phyloP scores from a whole-genome alignment of 2,888 invertebrate species.

The Sipunculus nudus region DNA sequence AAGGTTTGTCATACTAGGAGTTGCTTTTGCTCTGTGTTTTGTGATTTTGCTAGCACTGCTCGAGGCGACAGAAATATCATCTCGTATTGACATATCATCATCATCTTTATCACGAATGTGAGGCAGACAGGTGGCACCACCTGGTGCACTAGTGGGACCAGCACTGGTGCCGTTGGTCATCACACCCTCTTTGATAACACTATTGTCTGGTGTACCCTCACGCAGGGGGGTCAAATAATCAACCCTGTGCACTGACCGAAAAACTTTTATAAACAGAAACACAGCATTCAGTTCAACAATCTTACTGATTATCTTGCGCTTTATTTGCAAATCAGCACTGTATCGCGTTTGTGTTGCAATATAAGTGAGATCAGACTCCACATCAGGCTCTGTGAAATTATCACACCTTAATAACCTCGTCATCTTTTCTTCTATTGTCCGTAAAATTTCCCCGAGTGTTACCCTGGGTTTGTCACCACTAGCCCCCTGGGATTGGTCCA shows the following conservation, averaged over 20 bases:
- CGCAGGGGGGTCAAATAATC: no score
- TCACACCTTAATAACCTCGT: slow-evolving; percentile 6
- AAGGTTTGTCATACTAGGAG: slow-evolving; percentile 24
- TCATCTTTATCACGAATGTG: no score
- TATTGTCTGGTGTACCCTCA: no score
- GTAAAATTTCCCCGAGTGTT: slow-evolving; percentile 29
- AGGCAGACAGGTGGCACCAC: no score
- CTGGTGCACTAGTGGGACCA: no score
- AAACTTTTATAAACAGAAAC: slow-evolving; percentile 26
- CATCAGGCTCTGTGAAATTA: slow-evolving; percentile 23
- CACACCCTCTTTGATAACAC: no score
- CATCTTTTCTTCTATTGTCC: slow-evolving; percentile 21
- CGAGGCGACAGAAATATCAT: no score
- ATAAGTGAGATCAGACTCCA: slow-evolving; percentile 25
- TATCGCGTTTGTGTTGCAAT: slow-evolving; percentile 32
- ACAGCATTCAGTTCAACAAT: slow-evolving; percentile 24
- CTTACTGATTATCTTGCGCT: slow-evolving; percentile 22
- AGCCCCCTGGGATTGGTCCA: no score
- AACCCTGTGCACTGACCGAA: slow-evolving; percentile 20
- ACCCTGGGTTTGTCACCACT: slow-evolving; percentile 4
- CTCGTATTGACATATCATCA: no score
- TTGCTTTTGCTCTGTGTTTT: slow-evolving; percentile 6
- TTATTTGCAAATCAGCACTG: slow-evolving; percentile 24
- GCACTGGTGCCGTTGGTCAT: no score
- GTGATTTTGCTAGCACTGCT: no score